These are phyloP conservation scores for Lepidotrigona ventralis DNA, from an alignment of 1,140 invertebrate species.

Conservation along the genomic window DNA sequence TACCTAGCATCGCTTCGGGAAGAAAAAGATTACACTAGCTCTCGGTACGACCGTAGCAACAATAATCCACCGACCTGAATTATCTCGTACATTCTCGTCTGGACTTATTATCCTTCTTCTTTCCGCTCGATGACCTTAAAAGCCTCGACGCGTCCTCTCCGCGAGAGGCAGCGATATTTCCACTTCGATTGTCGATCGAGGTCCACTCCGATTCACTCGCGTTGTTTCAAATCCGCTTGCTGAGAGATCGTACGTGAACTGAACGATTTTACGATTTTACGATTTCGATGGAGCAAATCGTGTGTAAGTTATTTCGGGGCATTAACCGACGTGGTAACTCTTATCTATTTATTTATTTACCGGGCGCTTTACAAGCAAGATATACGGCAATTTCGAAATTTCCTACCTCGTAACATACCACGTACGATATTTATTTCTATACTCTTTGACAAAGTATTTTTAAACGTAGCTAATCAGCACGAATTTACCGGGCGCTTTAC, in stretches of 20 bases:
- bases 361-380: too few species aligned
- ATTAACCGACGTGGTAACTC: too few species aligned
- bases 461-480: neutral
- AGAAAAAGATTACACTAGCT: neutral
- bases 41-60: neutral
- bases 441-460: too few species aligned
- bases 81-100: slow-evolving; percentile 12
- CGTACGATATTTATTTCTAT: too few species aligned
- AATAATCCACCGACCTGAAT: slow-evolving; percentile 5
- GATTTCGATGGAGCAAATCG: neutral
- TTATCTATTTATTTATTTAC: too few species aligned
- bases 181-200: neutral
- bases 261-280: too few species aligned
- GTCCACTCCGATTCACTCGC: neutral
- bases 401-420: too few species aligned
- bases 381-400: too few species aligned
- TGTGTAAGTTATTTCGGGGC: neutral
- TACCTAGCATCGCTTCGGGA: neutral
- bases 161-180: neutral
- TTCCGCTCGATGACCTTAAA: slow-evolving; percentile 18
- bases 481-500: too few species aligned
- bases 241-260: neutral
- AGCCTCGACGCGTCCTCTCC: neutral
- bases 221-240: neutral
- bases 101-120: slow-evolving; percentile 9